Base-by-base conservation (phyloP, 2,888 invertebrate genomes). In the Bombyx huttoni region DNA sequence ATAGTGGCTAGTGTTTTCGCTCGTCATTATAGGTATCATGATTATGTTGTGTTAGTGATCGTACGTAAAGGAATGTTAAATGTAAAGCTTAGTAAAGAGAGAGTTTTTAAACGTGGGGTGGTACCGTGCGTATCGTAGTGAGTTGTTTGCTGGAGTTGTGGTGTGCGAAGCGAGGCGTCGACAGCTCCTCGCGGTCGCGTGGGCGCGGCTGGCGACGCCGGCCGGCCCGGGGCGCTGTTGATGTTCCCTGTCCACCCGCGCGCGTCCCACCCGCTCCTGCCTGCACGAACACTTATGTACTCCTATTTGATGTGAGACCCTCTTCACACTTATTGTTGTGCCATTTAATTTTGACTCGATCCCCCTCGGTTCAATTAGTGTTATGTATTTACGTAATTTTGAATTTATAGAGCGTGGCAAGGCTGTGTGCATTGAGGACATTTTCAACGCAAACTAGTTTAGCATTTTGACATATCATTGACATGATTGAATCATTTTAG, bases 381-480 rank as follows among this genome's bases (percentile, higher is more conserved):
- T 85, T 80, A 81, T 87, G 83, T 86, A 78, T 81, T 49, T 70
- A 62, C 68, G 66, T 80, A 75, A 78, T 78, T 85, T 75, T 70
- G 68, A 70, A 77, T 84, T 87, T 80, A 85, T 89, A 89, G 89
- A 89, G 91, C 91, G 91, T 91, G 91, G 91, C 91, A 90, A 91
- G 91, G 91, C 91, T 91, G 91, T 91, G 91, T 91, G 90, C 91
- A 90, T 89, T 89, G 88, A 89, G 89, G 89, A 89, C 89, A 88
- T 88, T 85, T 75, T 79, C 80, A 83, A 87, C 77, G 87, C 86
- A 82, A 78, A 74, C 77, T 87, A 87, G 86, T 70, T 81, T 86
- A 86, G 88, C 75, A 81, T 62, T 68, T 82, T 73, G 73, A 82
- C 81, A 76, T 81, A 76, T 72, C 82, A 84, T 84, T 73, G 70